Evolutionary conservation across 2,888 invertebrate genomes (phyloP).

Genomic region (Acleris emargana): DNA sequence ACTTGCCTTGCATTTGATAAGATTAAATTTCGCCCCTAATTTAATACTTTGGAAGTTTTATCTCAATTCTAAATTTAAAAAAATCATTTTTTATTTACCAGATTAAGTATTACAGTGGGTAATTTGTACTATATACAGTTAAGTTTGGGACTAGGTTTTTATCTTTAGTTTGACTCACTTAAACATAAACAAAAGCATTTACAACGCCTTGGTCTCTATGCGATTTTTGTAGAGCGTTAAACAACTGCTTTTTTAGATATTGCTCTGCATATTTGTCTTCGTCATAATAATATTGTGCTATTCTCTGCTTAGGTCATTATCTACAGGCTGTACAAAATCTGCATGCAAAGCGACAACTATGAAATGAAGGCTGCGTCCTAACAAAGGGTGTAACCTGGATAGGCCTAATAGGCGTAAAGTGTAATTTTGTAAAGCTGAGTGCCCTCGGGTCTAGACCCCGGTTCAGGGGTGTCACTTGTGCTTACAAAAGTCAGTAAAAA

Average conservation of each 20-base stretch:
- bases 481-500: not conserved
- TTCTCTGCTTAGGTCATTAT: not conserved
- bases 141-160: too few relatives aligned
- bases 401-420: conserved; percentile 62
- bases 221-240: too few relatives aligned
- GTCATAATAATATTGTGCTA: not conserved
- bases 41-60: too few relatives aligned
- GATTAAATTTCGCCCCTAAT: too few relatives aligned
- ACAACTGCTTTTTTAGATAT: too few relatives aligned
- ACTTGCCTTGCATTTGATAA: too few relatives aligned
- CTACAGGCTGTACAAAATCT: conserved; percentile 19
- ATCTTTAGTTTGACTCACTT: too few relatives aligned
- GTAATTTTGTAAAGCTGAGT: conserved; percentile 52
- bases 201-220: too few relatives aligned
- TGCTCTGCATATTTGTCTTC: too few relatives aligned
- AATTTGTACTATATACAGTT: too few relatives aligned
- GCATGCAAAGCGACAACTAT: conserved; percentile 22
- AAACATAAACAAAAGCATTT: not conserved
- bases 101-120: not conserved
- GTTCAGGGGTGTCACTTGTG: conserved; percentile 7
- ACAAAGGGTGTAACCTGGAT: conserved; percentile 51
- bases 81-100: not conserved
- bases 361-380: conserved; percentile 42
- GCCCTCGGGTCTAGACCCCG: conserved; percentile 39
- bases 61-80: too few relatives aligned